Percentiles rank a stretch among this genome's conserved stretches.
phyloP scores from a whole-genome alignment of 2,888 invertebrate genomes.

The Eudasyphora cyanicolor region DNA sequence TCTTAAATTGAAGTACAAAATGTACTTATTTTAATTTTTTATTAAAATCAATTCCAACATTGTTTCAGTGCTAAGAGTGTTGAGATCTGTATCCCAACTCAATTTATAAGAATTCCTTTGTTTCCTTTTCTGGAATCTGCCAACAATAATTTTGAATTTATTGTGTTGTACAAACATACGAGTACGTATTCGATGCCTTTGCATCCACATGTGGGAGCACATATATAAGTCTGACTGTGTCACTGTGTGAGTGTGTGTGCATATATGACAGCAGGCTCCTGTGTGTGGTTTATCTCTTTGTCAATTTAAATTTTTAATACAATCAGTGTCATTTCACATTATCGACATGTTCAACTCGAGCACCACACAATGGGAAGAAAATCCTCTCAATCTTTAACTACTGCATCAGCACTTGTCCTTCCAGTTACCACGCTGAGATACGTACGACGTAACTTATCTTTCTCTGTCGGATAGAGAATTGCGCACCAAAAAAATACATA shows the following conservation, averaged over 20 bases:
- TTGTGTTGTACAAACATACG: no score
- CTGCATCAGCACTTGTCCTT: constrained; percentile 47
- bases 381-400: constrained; percentile 42
- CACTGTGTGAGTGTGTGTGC: not conserved
- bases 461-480: no score
- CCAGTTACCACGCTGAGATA: constrained; percentile 3
- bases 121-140: not conserved
- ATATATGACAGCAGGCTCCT: not conserved
- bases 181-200: no score
- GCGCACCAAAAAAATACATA: no score
- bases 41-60: no score
- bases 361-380: not conserved
- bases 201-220: no score
- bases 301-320: constrained; percentile 41
- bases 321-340: constrained; percentile 48
- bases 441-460: no score
- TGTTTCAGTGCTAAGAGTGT: no score
- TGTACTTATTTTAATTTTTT: no score
- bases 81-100: not conserved
- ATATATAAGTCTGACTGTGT: no score
- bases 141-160: not conserved
- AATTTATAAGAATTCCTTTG: not conserved
- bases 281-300: constrained; percentile 22
- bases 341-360: constrained; percentile 46
- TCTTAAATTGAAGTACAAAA: no score